Evolutionary conservation across 2,888 invertebrate genomes (phyloP).

Genomic region (Eupsilia transversa): DNA sequence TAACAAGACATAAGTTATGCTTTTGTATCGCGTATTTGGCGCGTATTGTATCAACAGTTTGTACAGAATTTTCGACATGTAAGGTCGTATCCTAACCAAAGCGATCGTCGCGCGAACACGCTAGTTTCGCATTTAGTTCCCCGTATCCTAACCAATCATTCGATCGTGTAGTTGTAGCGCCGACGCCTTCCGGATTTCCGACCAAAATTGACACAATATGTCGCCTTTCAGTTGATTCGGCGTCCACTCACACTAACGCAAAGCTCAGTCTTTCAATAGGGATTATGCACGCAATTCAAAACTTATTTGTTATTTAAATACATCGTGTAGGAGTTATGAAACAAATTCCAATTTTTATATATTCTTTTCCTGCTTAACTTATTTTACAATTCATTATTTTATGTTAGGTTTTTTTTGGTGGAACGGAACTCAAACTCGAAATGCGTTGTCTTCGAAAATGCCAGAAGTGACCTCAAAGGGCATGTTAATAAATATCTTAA

Average conservation of each 20-base stretch:
- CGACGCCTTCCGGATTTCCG: not conserved
- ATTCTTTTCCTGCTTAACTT: too few relatives aligned
- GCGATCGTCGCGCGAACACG: too few relatives aligned
- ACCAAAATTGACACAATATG: not conserved
- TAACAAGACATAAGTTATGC: not conserved
- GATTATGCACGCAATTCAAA: too few relatives aligned
- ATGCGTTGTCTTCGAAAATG: too few relatives aligned
- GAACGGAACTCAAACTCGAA: too few relatives aligned
- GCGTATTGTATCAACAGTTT: not conserved
- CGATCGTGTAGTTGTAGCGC: not conserved
- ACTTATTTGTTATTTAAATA: too few relatives aligned
- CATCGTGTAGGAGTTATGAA: too few relatives aligned
- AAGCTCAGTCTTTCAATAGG: constrained; percentile 4
- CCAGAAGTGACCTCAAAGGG: too few relatives aligned
- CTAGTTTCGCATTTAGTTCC: not conserved
- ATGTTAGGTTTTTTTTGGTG: too few relatives aligned
- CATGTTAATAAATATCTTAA: too few relatives aligned
- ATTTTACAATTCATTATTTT: too few relatives aligned
- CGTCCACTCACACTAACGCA: not conserved
- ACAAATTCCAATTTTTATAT: too few relatives aligned
- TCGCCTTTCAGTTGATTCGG: not conserved
- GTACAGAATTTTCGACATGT: not conserved
- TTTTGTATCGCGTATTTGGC: not conserved
- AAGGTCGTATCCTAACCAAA: not conserved
- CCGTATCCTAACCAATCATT: not conserved